A percentile compares a stretch with the other conserved stretches of the same genome.
Evolutionary conservation across 2,113 vertebrate species (phyloP).

Genomic region (Scopus umbretta): DNA sequence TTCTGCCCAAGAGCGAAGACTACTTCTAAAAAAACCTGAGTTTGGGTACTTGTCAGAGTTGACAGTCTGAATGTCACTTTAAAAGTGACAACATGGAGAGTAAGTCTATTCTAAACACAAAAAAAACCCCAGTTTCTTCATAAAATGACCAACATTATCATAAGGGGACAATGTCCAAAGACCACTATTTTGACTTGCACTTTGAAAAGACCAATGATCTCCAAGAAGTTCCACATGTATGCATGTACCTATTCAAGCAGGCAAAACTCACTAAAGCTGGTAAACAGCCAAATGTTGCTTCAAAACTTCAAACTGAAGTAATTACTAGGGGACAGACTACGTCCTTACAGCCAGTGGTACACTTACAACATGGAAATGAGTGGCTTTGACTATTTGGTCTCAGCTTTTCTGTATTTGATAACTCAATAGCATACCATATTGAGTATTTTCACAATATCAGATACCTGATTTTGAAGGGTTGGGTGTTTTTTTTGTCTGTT

Average conservation of each 20-base stretch:
- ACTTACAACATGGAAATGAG: rapidly evolving
- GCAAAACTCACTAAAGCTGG: background rate
- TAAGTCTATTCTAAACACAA: background rate
- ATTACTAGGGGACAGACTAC: background rate
- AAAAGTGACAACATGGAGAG: background rate
- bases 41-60: background rate
- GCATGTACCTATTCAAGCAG: background rate
- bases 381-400: background rate
- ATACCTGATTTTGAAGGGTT: background rate
- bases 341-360: background rate
- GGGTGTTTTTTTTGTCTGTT: background rate
- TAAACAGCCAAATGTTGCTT: background rate
- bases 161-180: background rate
- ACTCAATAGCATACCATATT: background rate
- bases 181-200: background rate
- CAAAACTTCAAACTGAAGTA: background rate
- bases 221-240: background rate
- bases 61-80: background rate
- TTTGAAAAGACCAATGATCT: background rate
- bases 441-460: background rate
- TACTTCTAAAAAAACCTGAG: background rate
- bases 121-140: background rate
- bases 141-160: background rate
- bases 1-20: background rate
- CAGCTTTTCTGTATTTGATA: background rate